Evolutionary conservation across 2,797 vertebrate genomes (phyloP).

Genomic region (Alcedo quadribrachys): DNA sequence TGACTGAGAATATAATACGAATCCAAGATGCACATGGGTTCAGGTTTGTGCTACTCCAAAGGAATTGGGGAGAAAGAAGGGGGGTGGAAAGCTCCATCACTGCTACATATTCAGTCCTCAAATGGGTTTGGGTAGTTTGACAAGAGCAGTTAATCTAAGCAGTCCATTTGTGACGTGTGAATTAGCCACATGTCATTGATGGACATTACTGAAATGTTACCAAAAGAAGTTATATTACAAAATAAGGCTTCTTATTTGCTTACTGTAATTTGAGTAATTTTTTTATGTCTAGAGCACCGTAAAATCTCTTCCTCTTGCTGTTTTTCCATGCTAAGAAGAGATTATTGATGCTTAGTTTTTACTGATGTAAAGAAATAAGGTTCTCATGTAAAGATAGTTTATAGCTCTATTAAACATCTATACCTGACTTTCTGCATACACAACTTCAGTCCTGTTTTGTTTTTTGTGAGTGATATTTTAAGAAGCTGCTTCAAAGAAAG

Average conservation of each 20-base stretch:
- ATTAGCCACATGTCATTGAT: background rate
- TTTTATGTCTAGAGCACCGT: background rate
- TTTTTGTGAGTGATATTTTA: background rate
- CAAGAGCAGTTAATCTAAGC: background rate
- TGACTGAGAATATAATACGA: conserved; percentile 49
- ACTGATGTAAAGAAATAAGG: background rate
- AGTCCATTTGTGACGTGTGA: background rate
- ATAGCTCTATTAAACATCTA: background rate
- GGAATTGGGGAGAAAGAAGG: background rate
- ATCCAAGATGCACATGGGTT: conserved; percentile 34
- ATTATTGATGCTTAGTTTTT: background rate
- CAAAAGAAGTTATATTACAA: background rate
- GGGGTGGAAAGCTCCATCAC: background rate
- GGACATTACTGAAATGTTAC: background rate
- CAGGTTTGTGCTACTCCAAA: conserved; percentile 7
- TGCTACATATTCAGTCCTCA: conserved; percentile 1
- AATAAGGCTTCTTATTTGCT: background rate
- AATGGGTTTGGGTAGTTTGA: background rate
- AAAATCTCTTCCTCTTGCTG: background rate
- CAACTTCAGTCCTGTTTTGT: background rate
- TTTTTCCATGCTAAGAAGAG: background rate
- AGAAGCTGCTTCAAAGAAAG: background rate
- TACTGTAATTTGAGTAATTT: background rate
- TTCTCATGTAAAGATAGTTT: background rate
- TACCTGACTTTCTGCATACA: background rate